phyloP scores from a whole-genome alignment of 1,140 invertebrate genomes.

The Lethrus apterus region DNA sequence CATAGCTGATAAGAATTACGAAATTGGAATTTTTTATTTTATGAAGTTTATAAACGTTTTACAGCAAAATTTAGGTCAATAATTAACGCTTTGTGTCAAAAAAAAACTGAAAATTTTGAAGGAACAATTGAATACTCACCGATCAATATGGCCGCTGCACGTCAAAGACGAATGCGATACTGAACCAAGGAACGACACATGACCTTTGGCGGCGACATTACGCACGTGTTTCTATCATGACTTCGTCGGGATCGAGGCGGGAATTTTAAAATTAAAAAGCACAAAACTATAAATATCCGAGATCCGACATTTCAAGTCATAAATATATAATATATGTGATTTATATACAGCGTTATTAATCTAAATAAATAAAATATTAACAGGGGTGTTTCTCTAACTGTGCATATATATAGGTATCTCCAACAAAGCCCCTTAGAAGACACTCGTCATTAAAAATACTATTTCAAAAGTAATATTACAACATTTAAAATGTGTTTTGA shows the following conservation, averaged over 20 bases:
- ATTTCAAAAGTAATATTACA: background rate
- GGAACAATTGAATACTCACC: conserved; percentile 9
- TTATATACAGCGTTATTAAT: background rate
- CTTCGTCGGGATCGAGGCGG: background rate
- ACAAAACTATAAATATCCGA: too few relatives aligned
- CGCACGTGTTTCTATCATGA: conserved; percentile 2
- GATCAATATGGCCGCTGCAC: conserved; percentile 12
- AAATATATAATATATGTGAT: background rate
- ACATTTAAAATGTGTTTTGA: background rate
- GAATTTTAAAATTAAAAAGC: conserved; percentile 6
- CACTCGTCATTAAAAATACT: too few relatives aligned
- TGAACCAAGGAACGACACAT: too few relatives aligned
- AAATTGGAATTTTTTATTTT: conserved; percentile 1
- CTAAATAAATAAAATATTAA: too few relatives aligned
- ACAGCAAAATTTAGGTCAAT: background rate
- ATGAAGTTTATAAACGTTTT: background rate
- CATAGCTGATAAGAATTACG: too few relatives aligned
- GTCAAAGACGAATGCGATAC: conserved; percentile 6
- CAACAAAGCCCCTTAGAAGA: too few relatives aligned
- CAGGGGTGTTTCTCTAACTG: too few relatives aligned
- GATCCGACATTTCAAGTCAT: background rate
- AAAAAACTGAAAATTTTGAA: conserved; percentile 5
- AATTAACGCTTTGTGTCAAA: conserved; percentile 4
- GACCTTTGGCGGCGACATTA: conserved; percentile 6
- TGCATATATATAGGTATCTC: too few relatives aligned